A percentile compares a stretch with the other conserved stretches of the same genome.
Evolutionary conservation across 2,888 invertebrate species (phyloP).

Genomic region (Andrena fulva): DNA sequence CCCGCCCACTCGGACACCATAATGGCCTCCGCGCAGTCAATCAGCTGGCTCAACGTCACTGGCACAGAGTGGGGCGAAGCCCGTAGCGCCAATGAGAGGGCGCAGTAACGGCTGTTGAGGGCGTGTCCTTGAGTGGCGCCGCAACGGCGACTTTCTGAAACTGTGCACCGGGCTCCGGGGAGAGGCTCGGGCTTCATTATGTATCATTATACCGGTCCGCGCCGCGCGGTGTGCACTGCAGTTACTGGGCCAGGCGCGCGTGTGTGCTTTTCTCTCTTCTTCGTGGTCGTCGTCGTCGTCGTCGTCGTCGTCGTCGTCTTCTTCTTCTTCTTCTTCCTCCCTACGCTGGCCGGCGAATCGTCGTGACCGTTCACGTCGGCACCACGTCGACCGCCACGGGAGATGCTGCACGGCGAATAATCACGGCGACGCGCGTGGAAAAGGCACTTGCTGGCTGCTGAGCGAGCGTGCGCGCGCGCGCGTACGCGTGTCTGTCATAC

Average conservation of each 20-base stretch:
- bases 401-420: conserved; percentile 61
- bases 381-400: conserved; percentile 48
- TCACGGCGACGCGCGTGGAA: conserved; percentile 62
- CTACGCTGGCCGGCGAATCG: conserved; percentile 54
- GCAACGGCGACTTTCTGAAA: conserved; percentile 75
- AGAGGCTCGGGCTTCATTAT: conserved; percentile 84
- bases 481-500: conserved; percentile 50
- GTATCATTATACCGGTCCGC: conserved; percentile 85
- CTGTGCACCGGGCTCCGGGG: conserved; percentile 79
- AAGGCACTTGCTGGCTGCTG: conserved; percentile 57
- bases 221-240: conserved; percentile 85
- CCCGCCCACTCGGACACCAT: conserved; percentile 78
- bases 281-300: conserved; percentile 68
- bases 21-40: conserved; percentile 80
- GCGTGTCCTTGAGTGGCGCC: conserved; percentile 79
- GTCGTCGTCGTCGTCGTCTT: conserved; percentile 62
- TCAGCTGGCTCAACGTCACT: conserved; percentile 64
- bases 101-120: conserved; percentile 53
- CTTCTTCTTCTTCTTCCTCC: conserved; percentile 60
- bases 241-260: conserved; percentile 82
- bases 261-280: conserved; percentile 79
- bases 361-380: conserved; percentile 57
- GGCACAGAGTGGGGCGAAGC: conserved; percentile 65
- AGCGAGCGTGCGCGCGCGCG: conserved; percentile 49
- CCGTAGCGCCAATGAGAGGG: conserved; percentile 72